Conservation (phyloP, 1,140 invertebrate genomes). For the Euglossa dilemma region DNA sequence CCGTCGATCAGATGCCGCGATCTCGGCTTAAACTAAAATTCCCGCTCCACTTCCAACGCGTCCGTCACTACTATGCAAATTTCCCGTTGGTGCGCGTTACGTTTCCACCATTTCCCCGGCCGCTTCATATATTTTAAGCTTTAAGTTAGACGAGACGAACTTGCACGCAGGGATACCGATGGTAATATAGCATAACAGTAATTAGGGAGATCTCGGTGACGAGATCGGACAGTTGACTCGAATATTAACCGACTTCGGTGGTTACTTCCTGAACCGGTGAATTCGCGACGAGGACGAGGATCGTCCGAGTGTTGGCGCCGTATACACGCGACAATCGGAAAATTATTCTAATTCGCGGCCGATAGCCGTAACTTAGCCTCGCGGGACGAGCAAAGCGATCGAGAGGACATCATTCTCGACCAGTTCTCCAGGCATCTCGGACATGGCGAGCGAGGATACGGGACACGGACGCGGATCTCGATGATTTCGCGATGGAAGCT, state of each 20-base stretch:
- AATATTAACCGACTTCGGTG: neutral
- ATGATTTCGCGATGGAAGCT: too few relatives aligned
- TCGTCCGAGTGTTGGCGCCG: too few relatives aligned
- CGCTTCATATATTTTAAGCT: too few relatives aligned
- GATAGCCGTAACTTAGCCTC: neutral
- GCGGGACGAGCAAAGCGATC: neutral
- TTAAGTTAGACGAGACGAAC: too few relatives aligned
- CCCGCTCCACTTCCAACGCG: conserved; percentile 18
- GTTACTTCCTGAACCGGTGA: neutral
- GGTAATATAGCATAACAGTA: too few relatives aligned
- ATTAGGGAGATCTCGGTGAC: too few relatives aligned
- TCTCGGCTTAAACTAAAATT: conserved; percentile 57
- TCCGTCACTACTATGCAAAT: conserved; percentile 55
- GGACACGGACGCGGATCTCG: too few relatives aligned
- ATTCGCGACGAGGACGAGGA: neutral
- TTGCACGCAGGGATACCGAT: too few relatives aligned
- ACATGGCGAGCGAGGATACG: neutral
- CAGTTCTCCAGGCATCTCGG: neutral
- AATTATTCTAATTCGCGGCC: conserved; percentile 30
- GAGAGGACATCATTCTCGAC: neutral
- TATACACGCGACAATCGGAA: neutral
- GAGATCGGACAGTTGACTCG: neutral
- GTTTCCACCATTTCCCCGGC: conserved; percentile 4
- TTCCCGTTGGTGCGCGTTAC: conserved; percentile 24
- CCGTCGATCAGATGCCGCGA: conserved; percentile 43